phyloP scores from a whole-genome alignment of 1,140 invertebrate genomes.

The Oppia nitens region DNA sequence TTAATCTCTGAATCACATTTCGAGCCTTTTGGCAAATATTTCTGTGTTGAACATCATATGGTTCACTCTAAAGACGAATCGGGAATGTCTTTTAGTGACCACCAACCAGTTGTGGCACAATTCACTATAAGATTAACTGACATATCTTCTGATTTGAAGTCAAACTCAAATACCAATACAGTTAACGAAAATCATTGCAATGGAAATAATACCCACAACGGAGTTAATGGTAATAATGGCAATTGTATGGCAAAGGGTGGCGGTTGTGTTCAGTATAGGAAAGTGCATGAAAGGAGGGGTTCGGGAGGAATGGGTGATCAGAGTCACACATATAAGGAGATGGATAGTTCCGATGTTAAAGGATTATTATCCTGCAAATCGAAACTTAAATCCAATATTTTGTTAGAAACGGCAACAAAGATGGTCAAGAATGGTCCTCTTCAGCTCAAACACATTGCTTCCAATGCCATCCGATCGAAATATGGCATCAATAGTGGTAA shows the following conservation, averaged over 20 bases:
- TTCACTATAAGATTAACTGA: background rate
- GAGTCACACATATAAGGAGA: background rate
- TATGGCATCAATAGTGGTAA: background rate
- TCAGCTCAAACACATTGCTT: background rate
- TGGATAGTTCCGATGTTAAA: background rate
- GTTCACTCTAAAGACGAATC: slow-evolving; percentile 12
- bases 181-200: background rate
- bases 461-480: background rate
- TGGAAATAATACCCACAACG: background rate
- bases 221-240: background rate
- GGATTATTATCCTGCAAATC: background rate
- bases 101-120: slow-evolving; percentile 16
- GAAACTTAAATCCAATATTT: background rate
- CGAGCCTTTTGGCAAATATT: background rate
- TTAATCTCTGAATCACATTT: background rate
- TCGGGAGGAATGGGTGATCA: background rate
- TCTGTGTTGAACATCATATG: background rate
- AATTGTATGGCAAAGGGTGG: background rate
- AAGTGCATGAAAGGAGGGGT: background rate
- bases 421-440: background rate
- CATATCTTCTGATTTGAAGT: background rate
- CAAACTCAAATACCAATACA: background rate
- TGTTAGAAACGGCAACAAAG: background rate
- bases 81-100: slow-evolving; percentile 19
- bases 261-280: background rate